Base-by-base conservation (phyloP, 1,140 invertebrate species). In the Mya arenaria region DNA sequence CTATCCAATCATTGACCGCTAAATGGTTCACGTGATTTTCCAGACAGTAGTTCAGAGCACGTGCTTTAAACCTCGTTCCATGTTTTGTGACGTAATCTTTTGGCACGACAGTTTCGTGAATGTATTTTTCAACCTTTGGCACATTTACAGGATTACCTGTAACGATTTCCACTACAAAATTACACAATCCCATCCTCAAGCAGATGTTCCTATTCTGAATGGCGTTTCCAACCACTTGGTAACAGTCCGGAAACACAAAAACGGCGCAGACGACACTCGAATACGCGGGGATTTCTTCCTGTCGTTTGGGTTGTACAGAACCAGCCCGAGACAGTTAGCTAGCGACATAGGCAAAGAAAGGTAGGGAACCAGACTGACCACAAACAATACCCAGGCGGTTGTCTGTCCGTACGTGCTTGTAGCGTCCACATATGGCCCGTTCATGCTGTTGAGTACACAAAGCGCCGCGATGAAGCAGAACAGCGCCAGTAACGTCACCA, bases 121-220 rank as follows among this genome's bases (percentile, higher is more conserved):
- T 92, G 4, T 96, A 94, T 80, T 96, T 94, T 5, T 80, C 65
- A 66, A 95, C 94, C 89, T 97, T 95, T 23, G 95, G 93, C 1
- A 95, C 93, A 84, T 96, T 95, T 30, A 98, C 84, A 15, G 95
- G 94, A 92, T 98, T 98, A 90, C 99, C 98, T 8, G 97, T 98
- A 0, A 99, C 98, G 28, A 99, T 97, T 94, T 99, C 98, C 85
- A 99, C 96, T 78, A 98, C 95, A 90, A 99, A 99, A 91, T 99
- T 98, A 91, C 99, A 97, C 55, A 99, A 92, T 5, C 98, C 98
- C 2, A 96, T 96, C 89, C 97, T 96, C 62, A 96, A 93, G 89
- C 98, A 99, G 60, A 95, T 96, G 85, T 97, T 96, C 92, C 99
- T 95, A 91, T 99, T 99, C 73, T 96, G 94, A 58, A 88, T 89